Evolutionary conservation across 2,797 vertebrate species (phyloP), one percentile per base, ranked within the genome.

Genomic region (Diplodus puntazzo): DNA sequence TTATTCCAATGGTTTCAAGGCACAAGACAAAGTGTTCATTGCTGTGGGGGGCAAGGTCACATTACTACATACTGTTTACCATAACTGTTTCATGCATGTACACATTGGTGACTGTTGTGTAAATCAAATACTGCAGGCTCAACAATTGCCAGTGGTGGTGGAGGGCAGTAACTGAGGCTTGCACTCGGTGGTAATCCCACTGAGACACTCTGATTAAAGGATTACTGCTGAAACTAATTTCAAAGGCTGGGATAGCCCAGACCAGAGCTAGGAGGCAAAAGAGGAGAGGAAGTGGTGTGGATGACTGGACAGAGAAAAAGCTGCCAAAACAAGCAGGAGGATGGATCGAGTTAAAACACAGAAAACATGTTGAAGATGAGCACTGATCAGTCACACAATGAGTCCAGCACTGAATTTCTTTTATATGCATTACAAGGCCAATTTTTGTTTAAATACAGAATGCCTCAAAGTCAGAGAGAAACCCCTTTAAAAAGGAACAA

Each of bases 171-270:
- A 74, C 78, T 73, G 81, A 80, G 80, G 84, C 80, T 39, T 80
- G 82, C 87, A 84, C 80, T 86, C 75, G 68, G 73, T 63, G 79
- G 75, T 95, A 94, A 95, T 95, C 93, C 92, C 89, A 86, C 81
- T 4, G 80, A 92, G 89, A 93, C 82, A 74, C 87, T 82, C 86
- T 90, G 91, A 95, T 95, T 95, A 95, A 95, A 79, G 89, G 93
- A 95, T 96, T 95, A 95, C 81, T 86, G 77, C 78, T 75, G 86
- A 84, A 84, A 92, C 92, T 93, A 87, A 92, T 92, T 95, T 93
- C 89, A 89, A 84, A 89, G 89, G 81, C 89, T 71, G 87, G 90
- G 90, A 91, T 57, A 86, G 86, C 83, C 75, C 74, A 21, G 65
- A 67, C 74, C 43, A 63, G 55, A 82, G 69, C 69, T 50, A 27